Evolutionary conservation across 2,797 vertebrate species (phyloP), one percentile per base, ranked within the genome.

Genomic region (Sebastes wilsoni): DNA sequence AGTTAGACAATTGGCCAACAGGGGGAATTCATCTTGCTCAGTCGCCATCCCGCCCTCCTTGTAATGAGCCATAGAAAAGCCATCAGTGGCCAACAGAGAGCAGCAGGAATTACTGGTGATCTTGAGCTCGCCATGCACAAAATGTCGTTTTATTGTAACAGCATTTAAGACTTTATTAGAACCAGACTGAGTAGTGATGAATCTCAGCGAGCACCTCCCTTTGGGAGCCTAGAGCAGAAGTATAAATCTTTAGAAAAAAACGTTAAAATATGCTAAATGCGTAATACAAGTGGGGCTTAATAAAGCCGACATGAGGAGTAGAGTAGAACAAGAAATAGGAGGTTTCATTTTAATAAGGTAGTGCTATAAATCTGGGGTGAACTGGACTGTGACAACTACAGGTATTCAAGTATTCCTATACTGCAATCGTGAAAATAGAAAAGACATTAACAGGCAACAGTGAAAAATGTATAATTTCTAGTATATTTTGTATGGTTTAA

Each of bases 21-120:
- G 80, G 87, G 69, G 74, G 61, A 77, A 89, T 87, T 83, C 72
- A 84, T 91, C 86, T 79, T 69, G 66, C 72, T 86, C 87, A 56
- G 77, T 74, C 55, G 20, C 88, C 82, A 67, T 72, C 67, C 62
- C 84, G 81, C 82, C 89, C 87, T 81, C 74, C 54, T 78, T 59
- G 77, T 92, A 93, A 94, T 88, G 87, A 85, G 80, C 74, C 87
- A 89, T 83, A 90, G 86, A 92, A 89, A 91, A 93, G 87, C 60
- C 77, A 94, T 87, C 83, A 90, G 77, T 66, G 60, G 82, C 79
- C 83, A 74, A 67, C 61, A 74, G 88, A 92, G 90, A 88, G 77
- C 23, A 59, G 82, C 42, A 64, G 73, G 66, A 86, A 92, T 89
- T 87, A 83, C 89, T 79, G 78, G 87, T 69, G 84, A 89, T 91